Base-by-base conservation (phyloP, 1,140 invertebrate genomes). In the Leptinotarsa defecta region DNA sequence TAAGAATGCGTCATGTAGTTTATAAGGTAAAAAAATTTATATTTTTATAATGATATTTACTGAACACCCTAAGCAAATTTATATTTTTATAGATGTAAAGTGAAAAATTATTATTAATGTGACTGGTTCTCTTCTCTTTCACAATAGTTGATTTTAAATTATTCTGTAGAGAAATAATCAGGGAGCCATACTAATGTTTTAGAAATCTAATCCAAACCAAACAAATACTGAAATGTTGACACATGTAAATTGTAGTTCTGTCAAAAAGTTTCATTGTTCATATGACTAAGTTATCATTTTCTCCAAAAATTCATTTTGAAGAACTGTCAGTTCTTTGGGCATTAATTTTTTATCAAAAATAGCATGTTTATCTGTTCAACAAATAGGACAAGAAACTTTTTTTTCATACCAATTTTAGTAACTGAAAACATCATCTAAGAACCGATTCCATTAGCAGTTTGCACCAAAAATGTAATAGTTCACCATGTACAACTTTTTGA, bases 31-130 rank as follows among this genome's bases (percentile, higher is more conserved):
- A 13, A 19, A 24, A 68, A 48, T 22, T 49, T 68, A 68, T 68
- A 68, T 68, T 68, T 68, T 68, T 68, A 48, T 68, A 68, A 48
- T 34, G 43, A 68, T 43, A 68, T 68, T 68, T 68, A 68, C 43
- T 68, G 43, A 6, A 13, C 43, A 15, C 3, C 67, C 43, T 19
- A 19, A 68, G n/a, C 22, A 24, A 68, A 43, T 68, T 43, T 68
- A 68, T 68, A 68, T 68, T 68, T 68, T 68, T 68, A 68, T 68
- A 68, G 24, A 68, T 68, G 24, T 57, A 57, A 57, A 57, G 15
- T 19, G 13, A n/a, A 19, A 57, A 57, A 57, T n/a, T 17, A 15
- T 57, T 57, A 57, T 19, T n/a, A 43, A 11, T 57, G 15, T 19
- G 52, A 57, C 52, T 57, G 52, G 52, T 57, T 57, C 52, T 17